These are phyloP conservation scores for Bombus sibiricus DNA, from an alignment of 1,140 invertebrate species.

Conservation along the genomic window DNA sequence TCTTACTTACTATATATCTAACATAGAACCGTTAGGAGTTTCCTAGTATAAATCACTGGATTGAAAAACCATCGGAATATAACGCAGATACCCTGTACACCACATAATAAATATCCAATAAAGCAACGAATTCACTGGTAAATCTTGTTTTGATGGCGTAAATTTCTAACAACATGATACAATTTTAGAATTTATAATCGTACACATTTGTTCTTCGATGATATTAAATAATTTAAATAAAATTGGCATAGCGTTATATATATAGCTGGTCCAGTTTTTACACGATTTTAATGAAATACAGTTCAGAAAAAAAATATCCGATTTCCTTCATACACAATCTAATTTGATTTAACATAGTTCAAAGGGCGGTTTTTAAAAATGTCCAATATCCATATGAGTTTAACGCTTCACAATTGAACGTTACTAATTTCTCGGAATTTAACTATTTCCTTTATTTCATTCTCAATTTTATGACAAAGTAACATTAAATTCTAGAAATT, in stretches of 20 bases:
- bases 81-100: background rate
- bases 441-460: too few relatives aligned
- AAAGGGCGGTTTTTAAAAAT: too few relatives aligned
- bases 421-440: too few relatives aligned
- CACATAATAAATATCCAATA: slow-evolving; percentile 19
- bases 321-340: background rate
- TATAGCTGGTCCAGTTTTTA: background rate
- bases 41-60: slow-evolving; percentile 52
- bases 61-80: slow-evolving; percentile 22
- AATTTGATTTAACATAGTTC: too few relatives aligned
- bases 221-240: background rate
- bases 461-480: too few relatives aligned
- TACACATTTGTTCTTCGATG: background rate
- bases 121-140: slow-evolving; percentile 3
- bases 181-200: background rate
- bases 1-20: slow-evolving; percentile 1
- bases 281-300: too few relatives aligned
- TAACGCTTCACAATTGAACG: too few relatives aligned
- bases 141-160: slow-evolving; percentile 27
- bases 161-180: background rate
- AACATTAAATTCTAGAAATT: too few relatives aligned
- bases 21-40: slow-evolving; percentile 32
- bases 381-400: too few relatives aligned
- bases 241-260: background rate
- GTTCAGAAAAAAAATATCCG: background rate